Evolutionary conservation across 1,140 invertebrate species (phyloP).

Genomic region (Cylas formicarius): DNA sequence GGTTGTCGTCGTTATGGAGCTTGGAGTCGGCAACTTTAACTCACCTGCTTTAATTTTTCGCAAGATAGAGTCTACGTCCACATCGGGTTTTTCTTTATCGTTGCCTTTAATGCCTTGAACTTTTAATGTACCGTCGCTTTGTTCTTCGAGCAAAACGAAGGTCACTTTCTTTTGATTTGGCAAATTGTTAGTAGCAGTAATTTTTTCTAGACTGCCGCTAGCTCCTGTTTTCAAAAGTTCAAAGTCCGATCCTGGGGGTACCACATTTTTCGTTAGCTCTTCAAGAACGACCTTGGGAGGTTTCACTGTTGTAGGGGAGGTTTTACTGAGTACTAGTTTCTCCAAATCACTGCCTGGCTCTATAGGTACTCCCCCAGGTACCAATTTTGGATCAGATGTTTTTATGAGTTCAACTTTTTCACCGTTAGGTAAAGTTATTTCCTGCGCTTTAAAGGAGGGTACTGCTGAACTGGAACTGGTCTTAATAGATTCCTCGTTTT

Average conservation of each 20-base stretch:
- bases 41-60: conserved; percentile 74
- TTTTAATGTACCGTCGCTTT: conserved; percentile 73
- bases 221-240: conserved; percentile 65
- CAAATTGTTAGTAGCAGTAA: conserved; percentile 54
- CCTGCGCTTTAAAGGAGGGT: conserved; percentile 36
- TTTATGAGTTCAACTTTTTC: conserved; percentile 64
- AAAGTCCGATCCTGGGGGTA: conserved; percentile 68
- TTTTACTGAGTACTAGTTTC: conserved; percentile 37
- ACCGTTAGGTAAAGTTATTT: conserved; percentile 62
- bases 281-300: conserved; percentile 55
- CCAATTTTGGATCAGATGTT: conserved; percentile 55
- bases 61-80: conserved; percentile 70
- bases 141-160: conserved; percentile 77
- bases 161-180: conserved; percentile 71
- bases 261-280: conserved; percentile 65
- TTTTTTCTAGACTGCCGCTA: conserved; percentile 62
- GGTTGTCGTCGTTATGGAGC: conserved; percentile 42
- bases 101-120: conserved; percentile 70
- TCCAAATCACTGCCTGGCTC: conserved; percentile 34
- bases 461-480: conserved; percentile 14
- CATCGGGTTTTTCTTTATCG: conserved; percentile 57
- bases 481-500: conserved; percentile 49
- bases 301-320: conserved; percentile 46
- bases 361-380: conserved; percentile 39
- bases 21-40: conserved; percentile 65